These are phyloP conservation scores for Rutpela maculata DNA, from an alignment of 2,888 invertebrate species.

Conservation along the genomic window DNA sequence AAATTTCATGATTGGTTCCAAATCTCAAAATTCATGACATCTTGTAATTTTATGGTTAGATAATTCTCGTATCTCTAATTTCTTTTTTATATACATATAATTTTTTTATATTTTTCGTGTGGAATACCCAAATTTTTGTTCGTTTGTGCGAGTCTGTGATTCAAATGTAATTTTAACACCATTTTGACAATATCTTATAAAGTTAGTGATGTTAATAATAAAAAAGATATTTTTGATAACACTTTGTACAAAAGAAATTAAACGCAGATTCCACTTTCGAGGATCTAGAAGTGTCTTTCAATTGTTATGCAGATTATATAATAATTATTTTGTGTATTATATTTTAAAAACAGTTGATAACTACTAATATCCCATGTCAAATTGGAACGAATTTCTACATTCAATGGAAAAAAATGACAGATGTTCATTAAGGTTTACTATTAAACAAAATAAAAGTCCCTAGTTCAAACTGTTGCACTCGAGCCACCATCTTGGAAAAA, in stretches of 20 bases:
- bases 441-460: too few species aligned
- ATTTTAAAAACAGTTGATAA: conserved; percentile 56
- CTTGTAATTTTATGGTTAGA: conserved; percentile 43
- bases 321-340: conserved; percentile 51
- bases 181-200: conserved; percentile 54
- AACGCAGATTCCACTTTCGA: conserved; percentile 57
- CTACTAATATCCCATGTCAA: too few species aligned
- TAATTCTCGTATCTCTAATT: conserved; percentile 53
- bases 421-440: too few species aligned
- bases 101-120: conserved; percentile 39
- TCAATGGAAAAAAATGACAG: too few species aligned
- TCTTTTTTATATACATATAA: conserved; percentile 31
- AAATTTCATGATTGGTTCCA: conserved; percentile 36
- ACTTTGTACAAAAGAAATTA: conserved; percentile 39
- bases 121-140: conserved; percentile 41
- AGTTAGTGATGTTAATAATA: conserved; percentile 56
- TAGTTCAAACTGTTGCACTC: too few species aligned
- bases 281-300: conserved; percentile 59
- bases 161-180: conserved; percentile 61
- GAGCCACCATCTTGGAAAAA: too few species aligned
- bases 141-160: conserved; percentile 68
- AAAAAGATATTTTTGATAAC: conserved; percentile 58
- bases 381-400: too few species aligned
- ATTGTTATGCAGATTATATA: conserved; percentile 58
- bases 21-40: conserved; percentile 49